phyloP scores from a whole-genome alignment of 2,888 invertebrate genomes.

The Drosophila birchii region DNA sequence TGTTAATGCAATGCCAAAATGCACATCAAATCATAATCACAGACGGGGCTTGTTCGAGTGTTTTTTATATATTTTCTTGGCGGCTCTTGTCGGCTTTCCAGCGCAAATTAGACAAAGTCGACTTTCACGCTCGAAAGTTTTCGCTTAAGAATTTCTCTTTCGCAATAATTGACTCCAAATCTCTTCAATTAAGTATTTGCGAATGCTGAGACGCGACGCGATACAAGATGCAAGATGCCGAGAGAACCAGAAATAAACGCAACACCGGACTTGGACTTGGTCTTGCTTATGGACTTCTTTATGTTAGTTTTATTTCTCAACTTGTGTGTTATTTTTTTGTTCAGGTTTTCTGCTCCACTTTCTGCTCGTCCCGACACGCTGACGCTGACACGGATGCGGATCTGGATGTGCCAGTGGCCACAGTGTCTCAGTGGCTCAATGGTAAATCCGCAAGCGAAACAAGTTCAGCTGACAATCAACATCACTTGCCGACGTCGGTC shows the following conservation, averaged over 20 bases:
- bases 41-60: constrained; percentile 11
- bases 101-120: constrained; percentile 61
- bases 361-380: constrained; percentile 64
- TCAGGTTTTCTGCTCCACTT: constrained; percentile 73
- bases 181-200: constrained; percentile 72
- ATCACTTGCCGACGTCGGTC: constrained; percentile 57
- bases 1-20: constrained; percentile 45
- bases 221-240: constrained; percentile 23
- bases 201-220: constrained; percentile 54
- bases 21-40: constrained; percentile 44
- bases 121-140: constrained; percentile 76
- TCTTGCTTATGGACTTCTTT: constrained; percentile 10
- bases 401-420: constrained; percentile 18
- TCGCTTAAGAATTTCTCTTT: constrained; percentile 77
- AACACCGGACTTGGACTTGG: constrained; percentile 12
- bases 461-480: constrained; percentile 77
- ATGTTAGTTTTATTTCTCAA: constrained; percentile 15
- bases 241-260: constrained; percentile 70
- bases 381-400: constrained; percentile 63
- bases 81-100: constrained; percentile 35
- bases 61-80: neutral
- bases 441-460: constrained; percentile 65
- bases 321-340: neutral
- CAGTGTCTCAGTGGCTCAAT: constrained; percentile 47
- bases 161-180: constrained; percentile 78